Base-by-base conservation (phyloP, 1,140 invertebrate species). In the Drosophila paulistorum region DNA sequence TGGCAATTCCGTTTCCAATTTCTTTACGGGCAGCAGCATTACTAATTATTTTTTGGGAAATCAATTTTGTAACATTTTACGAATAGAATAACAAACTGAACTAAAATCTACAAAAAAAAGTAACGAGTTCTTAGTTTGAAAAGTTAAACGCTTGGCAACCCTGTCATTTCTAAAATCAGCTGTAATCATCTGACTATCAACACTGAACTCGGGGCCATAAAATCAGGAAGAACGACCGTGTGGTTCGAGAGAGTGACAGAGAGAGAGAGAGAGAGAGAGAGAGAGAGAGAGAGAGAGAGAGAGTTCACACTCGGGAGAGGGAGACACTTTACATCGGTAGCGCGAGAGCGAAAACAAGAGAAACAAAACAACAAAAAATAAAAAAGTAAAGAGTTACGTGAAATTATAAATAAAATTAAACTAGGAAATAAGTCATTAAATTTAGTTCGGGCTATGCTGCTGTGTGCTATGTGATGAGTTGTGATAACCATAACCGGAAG, bases 341-440 rank as follows among this genome's bases (percentile, higher is more conserved):
- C 14, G 65, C 14, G 65, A 58, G 39, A 62, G 35, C 9, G 66
- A 64, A 64, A 66, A 64, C 7, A 58, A 60, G 59, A 68, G 48
- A 48, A 39, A 58, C 68, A 71, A 68, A 75, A 51, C 69, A 71
- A 69, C 76, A 80, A 79, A 79, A 85, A 74, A 39, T 11, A 39
- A 77, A 81, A 79, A 85, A 39, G 37, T 39, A 39, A 78, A 71
- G 62, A 78, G 84, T 86, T 87, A 87, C 83, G 83, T 87, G 81
- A 79, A 89, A 77, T 77, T 76, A 83, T 86, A 89, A 86, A 86
- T 89, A 75, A 75, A 89, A 83, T 79, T 39, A 79, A 79, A 61
- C 57, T 59, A 68, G 70, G 70, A 79, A 79, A 76, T 86, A 74
- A 67, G 68, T 85, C 42, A 70, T 60, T 58, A 58, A 51, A 51